Percentiles rank a stretch among this genome's conserved stretches.
Conservation (phyloP, 2,797 vertebrate genomes). For the Cheirogaleus major region DNA sequence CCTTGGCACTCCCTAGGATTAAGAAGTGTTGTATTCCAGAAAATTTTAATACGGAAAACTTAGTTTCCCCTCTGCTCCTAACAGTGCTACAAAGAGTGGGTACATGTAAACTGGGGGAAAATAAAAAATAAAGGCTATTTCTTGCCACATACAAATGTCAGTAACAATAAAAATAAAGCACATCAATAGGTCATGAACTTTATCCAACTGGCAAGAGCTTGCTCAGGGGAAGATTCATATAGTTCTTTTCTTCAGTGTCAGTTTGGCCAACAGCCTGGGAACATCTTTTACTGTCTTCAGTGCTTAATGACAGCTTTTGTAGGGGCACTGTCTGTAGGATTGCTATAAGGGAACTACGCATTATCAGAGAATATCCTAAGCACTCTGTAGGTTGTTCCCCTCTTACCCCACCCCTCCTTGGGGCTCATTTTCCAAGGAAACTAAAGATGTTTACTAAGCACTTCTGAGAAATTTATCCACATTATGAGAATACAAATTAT, state of each 20-base stretch:
- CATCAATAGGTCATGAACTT: neutral
- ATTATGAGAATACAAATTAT: conserved; percentile 77
- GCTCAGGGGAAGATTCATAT: neutral
- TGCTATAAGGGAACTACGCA: neutral
- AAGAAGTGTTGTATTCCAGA: neutral
- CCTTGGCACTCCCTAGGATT: neutral
- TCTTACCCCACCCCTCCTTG: neutral
- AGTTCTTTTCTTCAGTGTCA: neutral
- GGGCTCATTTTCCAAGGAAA: conserved; percentile 67
- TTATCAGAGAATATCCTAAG: conserved; percentile 35
- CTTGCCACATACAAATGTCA: neutral
- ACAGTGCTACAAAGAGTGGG: neutral
- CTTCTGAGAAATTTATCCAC: conserved; percentile 77
- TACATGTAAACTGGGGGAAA: neutral
- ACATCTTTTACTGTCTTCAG: neutral
- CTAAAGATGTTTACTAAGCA: conserved; percentile 75
- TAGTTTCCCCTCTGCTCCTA: conserved; percentile 1
- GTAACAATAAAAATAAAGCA: neutral
- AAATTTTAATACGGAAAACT: neutral
- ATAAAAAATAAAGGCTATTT: neutral
- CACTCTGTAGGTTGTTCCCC: neutral
- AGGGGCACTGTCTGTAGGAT: neutral
- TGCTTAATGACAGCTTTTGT: neutral
- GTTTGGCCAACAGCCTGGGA: neutral
- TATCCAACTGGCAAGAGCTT: neutral